phyloP scores from a whole-genome alignment of 2,797 vertebrate species.

The Crax fasciolata region DNA sequence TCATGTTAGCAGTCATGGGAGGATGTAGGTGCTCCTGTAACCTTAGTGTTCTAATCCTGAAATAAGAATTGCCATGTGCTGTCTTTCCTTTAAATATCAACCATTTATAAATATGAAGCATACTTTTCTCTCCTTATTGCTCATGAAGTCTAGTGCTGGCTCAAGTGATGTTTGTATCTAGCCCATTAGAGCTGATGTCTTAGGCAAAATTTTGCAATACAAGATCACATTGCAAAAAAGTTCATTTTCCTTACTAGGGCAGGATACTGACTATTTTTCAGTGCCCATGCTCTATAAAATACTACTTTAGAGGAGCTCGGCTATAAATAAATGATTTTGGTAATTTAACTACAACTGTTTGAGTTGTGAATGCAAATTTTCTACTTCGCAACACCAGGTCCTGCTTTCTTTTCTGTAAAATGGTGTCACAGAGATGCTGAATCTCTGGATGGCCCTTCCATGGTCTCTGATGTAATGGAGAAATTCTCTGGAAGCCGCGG shows the following conservation, averaged over 20 bases:
- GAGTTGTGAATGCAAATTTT: background rate
- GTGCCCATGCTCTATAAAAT: background rate
- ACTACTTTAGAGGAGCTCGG: background rate
- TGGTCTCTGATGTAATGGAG: background rate
- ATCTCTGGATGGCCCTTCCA: background rate
- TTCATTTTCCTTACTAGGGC: background rate
- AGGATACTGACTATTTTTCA: background rate
- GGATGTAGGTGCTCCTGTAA: background rate
- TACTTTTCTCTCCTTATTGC: background rate
- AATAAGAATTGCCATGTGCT: constrained; percentile 11
- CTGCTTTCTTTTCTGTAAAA: background rate
- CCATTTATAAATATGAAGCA: constrained; percentile 28
- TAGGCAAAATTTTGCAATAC: background rate
- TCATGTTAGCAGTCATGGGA: background rate
- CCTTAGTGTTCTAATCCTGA: background rate
- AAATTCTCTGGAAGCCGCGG: background rate
- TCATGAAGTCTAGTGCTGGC: background rate
- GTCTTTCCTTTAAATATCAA: constrained; percentile 5
- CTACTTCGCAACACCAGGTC: background rate
- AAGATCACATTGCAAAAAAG: background rate
- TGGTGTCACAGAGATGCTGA: background rate
- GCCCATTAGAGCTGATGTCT: background rate
- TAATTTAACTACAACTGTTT: background rate
- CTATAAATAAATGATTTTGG: background rate
- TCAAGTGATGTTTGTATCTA: background rate